phyloP scores from a whole-genome alignment of 1,140 invertebrate genomes.

The Drosophila arawakana region DNA sequence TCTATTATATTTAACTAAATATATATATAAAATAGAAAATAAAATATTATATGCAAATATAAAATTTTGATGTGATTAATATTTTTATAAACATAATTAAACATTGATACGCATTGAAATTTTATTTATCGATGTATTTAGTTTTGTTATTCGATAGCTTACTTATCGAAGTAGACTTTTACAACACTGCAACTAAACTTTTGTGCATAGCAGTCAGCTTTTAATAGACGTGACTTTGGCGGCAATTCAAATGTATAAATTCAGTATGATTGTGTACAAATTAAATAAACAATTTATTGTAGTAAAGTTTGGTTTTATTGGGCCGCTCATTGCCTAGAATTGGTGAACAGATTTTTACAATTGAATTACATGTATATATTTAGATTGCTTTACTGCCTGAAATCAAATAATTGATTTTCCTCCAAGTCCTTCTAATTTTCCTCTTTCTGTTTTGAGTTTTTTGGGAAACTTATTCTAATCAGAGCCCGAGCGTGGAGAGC shows the following conservation, averaged over 20 bases:
- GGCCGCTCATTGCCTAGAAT: conserved; percentile 37
- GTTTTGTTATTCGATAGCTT: neutral
- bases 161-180: neutral
- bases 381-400: conserved; percentile 33
- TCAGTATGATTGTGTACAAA: no score
- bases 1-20: no score
- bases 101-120: no score
- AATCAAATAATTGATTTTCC: conserved; percentile 28
- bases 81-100: neutral
- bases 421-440: conserved; percentile 6
- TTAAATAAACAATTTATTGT: conserved; percentile 1
- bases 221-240: neutral
- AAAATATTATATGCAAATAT: neutral
- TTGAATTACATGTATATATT: conserved; percentile 38
- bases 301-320: conserved; percentile 57
- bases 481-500: conserved; percentile 53
- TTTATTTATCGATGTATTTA: no score
- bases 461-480: conserved; percentile 45
- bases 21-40: neutral
- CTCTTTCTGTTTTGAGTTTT: conserved; percentile 1
- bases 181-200: neutral
- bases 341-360: conserved; percentile 59
- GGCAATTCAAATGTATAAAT: neutral
- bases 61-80: neutral
- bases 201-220: conserved; percentile 6